These are phyloP conservation scores for Monopis laevigella DNA, from an alignment of 2,888 invertebrate genomes.

Conservation along the genomic window DNA sequence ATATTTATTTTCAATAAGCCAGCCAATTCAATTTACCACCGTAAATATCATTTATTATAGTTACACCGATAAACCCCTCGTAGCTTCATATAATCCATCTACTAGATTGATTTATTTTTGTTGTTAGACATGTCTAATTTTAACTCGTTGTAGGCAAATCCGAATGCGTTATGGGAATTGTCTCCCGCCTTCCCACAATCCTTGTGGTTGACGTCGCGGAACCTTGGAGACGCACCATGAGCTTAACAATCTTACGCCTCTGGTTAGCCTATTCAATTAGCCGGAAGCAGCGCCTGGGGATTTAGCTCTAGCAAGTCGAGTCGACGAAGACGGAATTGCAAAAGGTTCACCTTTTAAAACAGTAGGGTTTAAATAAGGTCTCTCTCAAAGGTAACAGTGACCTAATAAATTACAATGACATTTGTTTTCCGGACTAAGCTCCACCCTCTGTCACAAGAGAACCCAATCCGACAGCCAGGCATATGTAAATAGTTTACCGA, in stretches of 20 bases:
- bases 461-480: conserved; percentile 48
- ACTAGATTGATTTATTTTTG: too few relatives aligned
- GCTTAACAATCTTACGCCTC: too few relatives aligned
- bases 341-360: too few relatives aligned
- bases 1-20: too few relatives aligned
- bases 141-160: neutral
- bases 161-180: conserved; percentile 3
- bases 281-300: conserved; percentile 2
- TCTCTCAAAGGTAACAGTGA: conserved; percentile 37
- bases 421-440: conserved; percentile 66
- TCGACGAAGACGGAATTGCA: too few relatives aligned
- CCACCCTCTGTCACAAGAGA: conserved; percentile 64
- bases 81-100: too few relatives aligned
- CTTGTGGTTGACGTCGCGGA: conserved; percentile 8
- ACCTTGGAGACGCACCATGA: conserved; percentile 3
- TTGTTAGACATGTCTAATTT: conserved; percentile 4
- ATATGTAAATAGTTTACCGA: conserved; percentile 68
- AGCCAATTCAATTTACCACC: too few relatives aligned
- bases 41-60: too few relatives aligned
- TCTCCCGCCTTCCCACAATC: neutral
- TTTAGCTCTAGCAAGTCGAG: too few relatives aligned
- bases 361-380: too few relatives aligned
- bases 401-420: conserved; percentile 67
- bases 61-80: too few relatives aligned
- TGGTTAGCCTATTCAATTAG: conserved; percentile 8